Conservation (phyloP, 2,888 invertebrate species). For the Himalopsyche kuldschensis region DNA sequence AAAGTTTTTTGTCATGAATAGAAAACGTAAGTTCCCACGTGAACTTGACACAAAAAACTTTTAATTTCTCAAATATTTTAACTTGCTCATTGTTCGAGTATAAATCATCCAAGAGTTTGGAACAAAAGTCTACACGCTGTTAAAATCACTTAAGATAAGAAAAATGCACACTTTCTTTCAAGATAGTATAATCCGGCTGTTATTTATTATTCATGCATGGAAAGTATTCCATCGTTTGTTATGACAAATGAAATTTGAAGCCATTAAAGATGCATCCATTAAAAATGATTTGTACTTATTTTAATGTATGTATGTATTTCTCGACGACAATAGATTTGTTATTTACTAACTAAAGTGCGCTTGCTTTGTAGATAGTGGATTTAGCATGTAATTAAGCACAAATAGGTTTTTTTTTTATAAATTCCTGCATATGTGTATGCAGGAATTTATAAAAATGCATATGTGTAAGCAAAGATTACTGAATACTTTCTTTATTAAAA, state of each 20-base stretch:
- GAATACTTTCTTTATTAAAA: too few species aligned
- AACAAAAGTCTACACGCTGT: slow-evolving; percentile 4
- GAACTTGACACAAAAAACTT: slow-evolving; percentile 34
- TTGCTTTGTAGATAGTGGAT: too few species aligned
- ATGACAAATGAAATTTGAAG: neutral
- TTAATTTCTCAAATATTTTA: slow-evolving; percentile 25
- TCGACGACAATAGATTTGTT: too few species aligned
- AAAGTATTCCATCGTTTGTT: neutral
- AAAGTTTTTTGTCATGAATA: slow-evolving; percentile 14
- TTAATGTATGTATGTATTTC: too few species aligned
- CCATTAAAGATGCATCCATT: neutral
- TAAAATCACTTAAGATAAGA: slow-evolving; percentile 18
- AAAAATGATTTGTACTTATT: too few species aligned
- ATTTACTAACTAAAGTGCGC: too few species aligned
- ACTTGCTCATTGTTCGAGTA: slow-evolving; percentile 20
- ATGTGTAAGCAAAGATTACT: too few species aligned
- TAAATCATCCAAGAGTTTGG: slow-evolving; percentile 3
- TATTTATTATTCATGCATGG: neutral
- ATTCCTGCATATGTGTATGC: too few species aligned
- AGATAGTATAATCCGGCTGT: neutral
- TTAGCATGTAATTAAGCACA: too few species aligned
- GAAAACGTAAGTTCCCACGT: slow-evolving; percentile 28
- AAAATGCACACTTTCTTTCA: slow-evolving; percentile 12
- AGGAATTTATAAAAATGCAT: too few species aligned
- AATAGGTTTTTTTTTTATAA: too few species aligned